These are phyloP conservation scores for Girardia tigrina DNA, from an alignment of 2,888 invertebrate species.

Conservation along the genomic window DNA sequence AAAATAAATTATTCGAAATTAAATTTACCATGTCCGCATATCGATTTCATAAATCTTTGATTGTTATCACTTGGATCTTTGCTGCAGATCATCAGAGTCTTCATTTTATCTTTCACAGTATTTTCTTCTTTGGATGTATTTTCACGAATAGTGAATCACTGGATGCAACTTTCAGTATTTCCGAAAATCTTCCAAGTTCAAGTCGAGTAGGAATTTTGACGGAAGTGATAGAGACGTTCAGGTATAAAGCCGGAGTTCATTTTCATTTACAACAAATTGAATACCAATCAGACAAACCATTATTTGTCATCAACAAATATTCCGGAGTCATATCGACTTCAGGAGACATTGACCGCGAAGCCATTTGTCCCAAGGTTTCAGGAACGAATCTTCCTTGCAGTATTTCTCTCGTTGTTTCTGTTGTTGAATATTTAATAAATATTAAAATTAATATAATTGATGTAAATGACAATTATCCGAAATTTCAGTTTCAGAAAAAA, in stretches of 20 bases:
- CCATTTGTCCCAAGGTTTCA: slow-evolving; percentile 29
- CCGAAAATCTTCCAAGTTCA: background rate
- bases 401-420: slow-evolving; percentile 31
- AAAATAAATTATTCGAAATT: no score
- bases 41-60: background rate
- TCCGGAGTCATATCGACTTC: background rate
- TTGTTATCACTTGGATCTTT: background rate
- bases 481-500: background rate
- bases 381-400: slow-evolving; percentile 27
- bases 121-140: slow-evolving; percentile 14
- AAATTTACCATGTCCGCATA: background rate
- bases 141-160: background rate
- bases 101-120: background rate
- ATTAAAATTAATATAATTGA: slow-evolving; percentile 30
- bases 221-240: background rate
- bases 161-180: slow-evolving; percentile 3
- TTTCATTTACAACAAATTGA: slow-evolving; percentile 18
- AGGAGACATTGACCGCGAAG: slow-evolving; percentile 29
- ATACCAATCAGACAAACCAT: background rate
- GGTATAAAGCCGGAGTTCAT: slow-evolving; percentile 15
- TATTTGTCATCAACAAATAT: background rate
- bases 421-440: slow-evolving; percentile 29
- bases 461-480: slow-evolving; percentile 27
- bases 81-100: slow-evolving; percentile 11
- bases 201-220: background rate